These are phyloP conservation scores for Typhlomys cinereus DNA, from an alignment of 2,113 vertebrate genomes.

Conservation along the genomic window DNA sequence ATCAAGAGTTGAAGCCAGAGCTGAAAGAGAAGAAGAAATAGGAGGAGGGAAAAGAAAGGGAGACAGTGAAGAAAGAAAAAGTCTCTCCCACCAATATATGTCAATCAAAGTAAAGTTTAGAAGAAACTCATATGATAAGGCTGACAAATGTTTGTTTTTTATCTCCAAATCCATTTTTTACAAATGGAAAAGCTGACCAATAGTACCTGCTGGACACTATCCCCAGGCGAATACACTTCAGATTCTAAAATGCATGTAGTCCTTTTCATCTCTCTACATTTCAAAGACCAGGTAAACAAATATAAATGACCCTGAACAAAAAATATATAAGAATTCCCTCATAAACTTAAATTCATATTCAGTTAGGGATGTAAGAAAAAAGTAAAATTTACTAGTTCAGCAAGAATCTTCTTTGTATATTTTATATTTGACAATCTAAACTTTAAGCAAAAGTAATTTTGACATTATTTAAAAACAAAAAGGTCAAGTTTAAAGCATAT, in stretches of 20 bases:
- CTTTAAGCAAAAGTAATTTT: constrained; percentile 74
- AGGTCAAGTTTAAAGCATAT: constrained; percentile 53
- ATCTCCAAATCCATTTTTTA: background rate
- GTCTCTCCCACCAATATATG: background rate
- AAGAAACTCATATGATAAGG: background rate
- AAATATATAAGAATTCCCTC: background rate
- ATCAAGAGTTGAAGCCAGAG: background rate
- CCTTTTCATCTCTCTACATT: constrained; percentile 35
- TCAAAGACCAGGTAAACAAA: constrained; percentile 34
- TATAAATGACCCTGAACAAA: constrained; percentile 24
- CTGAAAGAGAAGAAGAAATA: background rate
- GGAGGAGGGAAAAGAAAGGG: background rate
- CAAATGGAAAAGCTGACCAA: background rate
- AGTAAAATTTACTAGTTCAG: background rate
- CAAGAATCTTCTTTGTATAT: constrained; percentile 68
- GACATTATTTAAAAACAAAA: constrained; percentile 62
- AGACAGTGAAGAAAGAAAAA: background rate
- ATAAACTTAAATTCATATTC: constrained; percentile 37
- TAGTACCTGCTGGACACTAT: background rate
- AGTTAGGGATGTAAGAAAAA: background rate
- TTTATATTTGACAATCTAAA: constrained; percentile 57
- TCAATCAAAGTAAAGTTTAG: background rate
- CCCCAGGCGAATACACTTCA: constrained; percentile 39
- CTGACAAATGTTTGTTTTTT: constrained; percentile 1
- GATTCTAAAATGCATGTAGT: constrained; percentile 20